Percentiles rank a stretch among this genome's conserved stretches.
phyloP scores from a whole-genome alignment of 2,797 vertebrate species.

The Champsocephalus esox region DNA sequence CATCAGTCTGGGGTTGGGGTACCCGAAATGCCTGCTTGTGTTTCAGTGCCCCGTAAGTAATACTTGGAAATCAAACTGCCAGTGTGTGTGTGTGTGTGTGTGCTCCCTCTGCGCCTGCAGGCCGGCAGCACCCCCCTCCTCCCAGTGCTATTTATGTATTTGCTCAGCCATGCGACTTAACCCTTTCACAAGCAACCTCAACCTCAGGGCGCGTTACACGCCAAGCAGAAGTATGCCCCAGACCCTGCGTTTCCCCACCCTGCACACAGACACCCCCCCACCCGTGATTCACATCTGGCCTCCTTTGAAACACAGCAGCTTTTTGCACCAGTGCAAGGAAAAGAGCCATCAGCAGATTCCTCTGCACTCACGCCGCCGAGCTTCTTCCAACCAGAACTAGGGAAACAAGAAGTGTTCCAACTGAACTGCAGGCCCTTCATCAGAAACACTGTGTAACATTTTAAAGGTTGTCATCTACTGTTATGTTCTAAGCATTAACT shows the following conservation, averaged over 20 bases:
- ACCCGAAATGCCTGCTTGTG: slow-evolving; percentile 56
- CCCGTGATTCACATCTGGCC: slow-evolving; percentile 69
- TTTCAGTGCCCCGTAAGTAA: slow-evolving; percentile 67
- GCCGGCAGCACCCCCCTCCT: slow-evolving; percentile 34
- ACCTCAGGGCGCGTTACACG: slow-evolving; percentile 56
- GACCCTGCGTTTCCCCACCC: slow-evolving; percentile 41
- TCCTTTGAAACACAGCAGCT: slow-evolving; percentile 51
- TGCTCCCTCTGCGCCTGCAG: slow-evolving; percentile 56
- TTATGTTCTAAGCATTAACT: slow-evolving; percentile 24
- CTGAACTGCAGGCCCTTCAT: neutral
- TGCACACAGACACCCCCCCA: slow-evolving; percentile 26
- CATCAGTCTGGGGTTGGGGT: slow-evolving; percentile 42
- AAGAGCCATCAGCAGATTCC: slow-evolving; percentile 61
- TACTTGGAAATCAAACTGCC: slow-evolving; percentile 50
- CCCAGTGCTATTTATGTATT: slow-evolving; percentile 68
- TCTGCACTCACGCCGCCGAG: slow-evolving; percentile 23
- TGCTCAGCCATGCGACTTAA: slow-evolving; percentile 71
- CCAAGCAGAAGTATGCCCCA: slow-evolving; percentile 58
- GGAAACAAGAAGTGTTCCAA: slow-evolving; percentile 10
- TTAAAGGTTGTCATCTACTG: slow-evolving; percentile 8
- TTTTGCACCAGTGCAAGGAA: slow-evolving; percentile 50
- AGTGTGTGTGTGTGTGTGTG: slow-evolving; percentile 21
- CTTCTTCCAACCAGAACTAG: slow-evolving; percentile 33
- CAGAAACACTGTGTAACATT: neutral
- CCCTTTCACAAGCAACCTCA: slow-evolving; percentile 67